phyloP scores from a whole-genome alignment of 2,113 vertebrate species.

The Myiozetetes cayanensis region DNA sequence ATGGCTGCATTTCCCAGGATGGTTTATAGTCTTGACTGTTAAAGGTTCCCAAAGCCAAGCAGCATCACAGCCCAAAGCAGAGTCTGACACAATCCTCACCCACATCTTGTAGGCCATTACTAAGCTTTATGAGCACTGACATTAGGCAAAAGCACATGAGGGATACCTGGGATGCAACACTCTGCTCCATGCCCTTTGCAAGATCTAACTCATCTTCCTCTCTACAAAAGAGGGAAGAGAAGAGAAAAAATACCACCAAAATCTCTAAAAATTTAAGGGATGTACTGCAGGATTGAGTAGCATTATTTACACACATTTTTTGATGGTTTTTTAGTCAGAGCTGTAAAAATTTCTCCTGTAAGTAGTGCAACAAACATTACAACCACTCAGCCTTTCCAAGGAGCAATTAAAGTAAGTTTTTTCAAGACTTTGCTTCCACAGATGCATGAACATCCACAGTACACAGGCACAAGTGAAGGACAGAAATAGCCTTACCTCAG shows the following conservation, averaged over 20 bases:
- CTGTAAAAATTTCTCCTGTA: background rate
- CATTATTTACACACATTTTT: background rate
- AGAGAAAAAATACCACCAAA: background rate
- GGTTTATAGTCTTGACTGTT: background rate
- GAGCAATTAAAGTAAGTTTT: background rate
- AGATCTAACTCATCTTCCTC: background rate
- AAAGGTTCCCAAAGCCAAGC: background rate
- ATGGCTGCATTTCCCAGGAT: background rate
- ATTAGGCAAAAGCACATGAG: background rate
- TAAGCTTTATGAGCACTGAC: background rate
- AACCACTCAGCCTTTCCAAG: background rate
- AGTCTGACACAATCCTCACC: background rate
- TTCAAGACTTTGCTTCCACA: background rate
- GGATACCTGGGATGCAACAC: background rate
- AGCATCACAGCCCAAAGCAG: background rate
- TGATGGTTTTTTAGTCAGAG: background rate
- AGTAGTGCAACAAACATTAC: background rate
- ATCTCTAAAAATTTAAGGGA: background rate
- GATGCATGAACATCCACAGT: background rate
- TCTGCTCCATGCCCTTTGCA: background rate
- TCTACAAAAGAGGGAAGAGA: background rate
- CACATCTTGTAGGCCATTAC: background rate
- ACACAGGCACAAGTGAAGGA: background rate
- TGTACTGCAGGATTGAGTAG: background rate
- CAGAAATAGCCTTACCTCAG: conserved; percentile 82